Conservation (phyloP, 2,113 vertebrate genomes). For the Artemisiospiza belli region DNA sequence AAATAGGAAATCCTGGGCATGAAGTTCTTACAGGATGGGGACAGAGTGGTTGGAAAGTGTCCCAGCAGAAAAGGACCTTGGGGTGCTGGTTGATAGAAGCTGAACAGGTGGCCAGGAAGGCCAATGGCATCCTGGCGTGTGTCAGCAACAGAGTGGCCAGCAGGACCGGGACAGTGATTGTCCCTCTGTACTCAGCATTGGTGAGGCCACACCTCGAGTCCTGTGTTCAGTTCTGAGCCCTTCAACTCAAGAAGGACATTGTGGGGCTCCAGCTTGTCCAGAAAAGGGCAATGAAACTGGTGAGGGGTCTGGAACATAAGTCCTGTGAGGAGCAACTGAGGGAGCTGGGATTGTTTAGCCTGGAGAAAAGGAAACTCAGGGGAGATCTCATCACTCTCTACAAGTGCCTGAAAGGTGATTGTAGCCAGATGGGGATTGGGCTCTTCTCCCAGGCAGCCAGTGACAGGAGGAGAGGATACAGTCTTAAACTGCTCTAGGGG, state of each 20-base stretch:
- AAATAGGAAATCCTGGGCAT: background rate
- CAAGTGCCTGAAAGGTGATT: background rate
- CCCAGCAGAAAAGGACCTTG: background rate
- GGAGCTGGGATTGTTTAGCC: background rate
- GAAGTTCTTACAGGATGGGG: background rate
- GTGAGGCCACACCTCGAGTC: fast-evolving
- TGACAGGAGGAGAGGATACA: background rate
- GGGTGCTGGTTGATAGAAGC: background rate
- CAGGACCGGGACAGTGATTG: background rate
- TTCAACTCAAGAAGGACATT: background rate
- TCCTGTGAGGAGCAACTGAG: background rate
- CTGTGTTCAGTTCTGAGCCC: background rate
- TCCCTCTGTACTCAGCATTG: fast-evolving
- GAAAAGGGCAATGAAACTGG: fast-evolving
- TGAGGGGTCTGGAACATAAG: background rate
- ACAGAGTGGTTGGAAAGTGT: background rate
- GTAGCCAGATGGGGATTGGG: too few species aligned
- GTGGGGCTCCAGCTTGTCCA: background rate
- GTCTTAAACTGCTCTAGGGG: too few species aligned
- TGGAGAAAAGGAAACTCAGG: background rate
- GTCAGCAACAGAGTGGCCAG: background rate
- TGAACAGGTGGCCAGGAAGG: background rate
- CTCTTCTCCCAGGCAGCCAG: background rate
- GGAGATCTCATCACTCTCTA: too few species aligned
- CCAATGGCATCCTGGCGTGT: background rate